These are phyloP conservation scores for Neuroscelio doddi DNA, from an alignment of 2,888 invertebrate species.

Conservation along the genomic window DNA sequence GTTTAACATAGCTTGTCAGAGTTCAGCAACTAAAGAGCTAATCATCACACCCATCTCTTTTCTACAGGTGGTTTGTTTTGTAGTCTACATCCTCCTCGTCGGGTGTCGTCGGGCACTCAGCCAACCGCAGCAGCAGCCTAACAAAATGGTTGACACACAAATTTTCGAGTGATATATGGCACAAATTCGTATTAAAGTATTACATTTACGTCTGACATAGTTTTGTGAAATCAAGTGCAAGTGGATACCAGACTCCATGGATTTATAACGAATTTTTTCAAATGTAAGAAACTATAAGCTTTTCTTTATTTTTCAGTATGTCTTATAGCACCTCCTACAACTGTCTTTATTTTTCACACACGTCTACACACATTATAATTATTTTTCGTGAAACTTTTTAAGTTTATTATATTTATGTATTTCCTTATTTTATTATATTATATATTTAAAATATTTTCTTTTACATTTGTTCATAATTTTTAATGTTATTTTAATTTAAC, in stretches of 20 bases:
- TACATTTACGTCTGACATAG: constrained; percentile 15
- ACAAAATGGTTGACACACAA: constrained; percentile 26
- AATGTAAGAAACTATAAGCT: constrained; percentile 10
- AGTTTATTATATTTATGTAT: neutral
- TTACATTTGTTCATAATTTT: neutral
- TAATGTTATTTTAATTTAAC: neutral
- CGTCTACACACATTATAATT: constrained; percentile 1
- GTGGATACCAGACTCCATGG: constrained; percentile 8
- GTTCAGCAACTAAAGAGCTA: too few species aligned
- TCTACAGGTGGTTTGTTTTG: constrained; percentile 30
- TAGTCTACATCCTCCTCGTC: constrained; percentile 3
- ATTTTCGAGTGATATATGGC: constrained; percentile 17
- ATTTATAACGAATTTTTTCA: constrained; percentile 10
- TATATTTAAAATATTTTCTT: neutral
- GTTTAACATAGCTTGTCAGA: too few species aligned
- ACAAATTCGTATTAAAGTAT: constrained; percentile 16
- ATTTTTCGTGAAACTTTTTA: neutral
- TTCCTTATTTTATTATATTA: neutral
- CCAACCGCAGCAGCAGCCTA: constrained; percentile 5
- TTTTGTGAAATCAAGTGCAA: constrained; percentile 1
- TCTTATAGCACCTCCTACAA: neutral
- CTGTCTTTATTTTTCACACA: constrained; percentile 15
- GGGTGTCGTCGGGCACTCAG: constrained; percentile 1
- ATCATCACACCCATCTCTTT: neutral
- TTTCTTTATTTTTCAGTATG: constrained; percentile 11